Evolutionary conservation across 1,140 invertebrate genomes (phyloP), one percentile per base, ranked within the genome.

Genomic region (Leptinotarsa undecemlineata): DNA sequence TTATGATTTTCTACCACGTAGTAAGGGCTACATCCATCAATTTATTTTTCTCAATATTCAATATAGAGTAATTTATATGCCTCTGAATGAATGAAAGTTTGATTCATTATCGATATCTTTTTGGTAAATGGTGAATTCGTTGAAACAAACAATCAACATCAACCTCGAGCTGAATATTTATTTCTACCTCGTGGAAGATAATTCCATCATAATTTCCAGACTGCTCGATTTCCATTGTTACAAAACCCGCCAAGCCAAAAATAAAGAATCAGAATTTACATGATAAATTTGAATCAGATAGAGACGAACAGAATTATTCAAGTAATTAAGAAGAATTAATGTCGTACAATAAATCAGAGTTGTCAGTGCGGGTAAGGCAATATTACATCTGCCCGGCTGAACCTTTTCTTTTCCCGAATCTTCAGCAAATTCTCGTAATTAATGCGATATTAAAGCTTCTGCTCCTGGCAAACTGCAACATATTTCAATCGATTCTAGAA

Each of bases 371-470:
- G 74, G 68, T 73, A 68, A 75, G 73, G 72, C 74, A 57, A 79
- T 76, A 81, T 81, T 81, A 81, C 75, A 64, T 76, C 61, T 76
- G 78, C 74, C 74, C 74, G 71, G 75, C 73, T 76, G 77, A 77
- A 72, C 75, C 77, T 74, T 76, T 79, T 78, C 76, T 76, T 80
- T 77, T 76, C 74, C 74, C 64, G 69, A 77, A 72, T 75, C 79
- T 80, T 76, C 70, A 71, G 73, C 71, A 78, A 77, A 79, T 80
- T 72, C 57, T 47, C 62, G 79, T 80, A 80, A 81, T 81, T 81
- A 81, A 81, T 80, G 80, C 76, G 76, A 75, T 81, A 81, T 80
- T 81, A 81, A 81, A 80, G 78, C 80, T 68, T 74, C 80, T 81
- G 80, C 74, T 72, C 73, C 67, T 81, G 80, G 76, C 78, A 81